A percentile compares a stretch with the other conserved stretches of the same genome.
Conservation (phyloP, 2,888 invertebrate species). For the Aricia artaxerxes region DNA sequence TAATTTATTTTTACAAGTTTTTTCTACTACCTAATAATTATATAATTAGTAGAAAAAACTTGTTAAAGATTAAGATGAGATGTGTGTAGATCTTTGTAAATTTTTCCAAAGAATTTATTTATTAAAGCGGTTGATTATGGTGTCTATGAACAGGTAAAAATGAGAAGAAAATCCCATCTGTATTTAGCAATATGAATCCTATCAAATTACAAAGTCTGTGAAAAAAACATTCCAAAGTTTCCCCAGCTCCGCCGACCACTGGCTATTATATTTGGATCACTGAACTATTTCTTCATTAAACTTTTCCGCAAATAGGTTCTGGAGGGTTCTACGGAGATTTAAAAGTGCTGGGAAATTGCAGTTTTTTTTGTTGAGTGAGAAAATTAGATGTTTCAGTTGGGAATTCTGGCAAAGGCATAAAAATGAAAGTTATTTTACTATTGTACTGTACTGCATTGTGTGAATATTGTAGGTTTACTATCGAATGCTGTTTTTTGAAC, state of each 20-base stretch:
- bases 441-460: too few species aligned
- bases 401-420: not conserved
- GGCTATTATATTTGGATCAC: slow-evolving; percentile 24
- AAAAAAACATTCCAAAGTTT: not conserved
- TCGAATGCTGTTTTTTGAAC: too few species aligned
- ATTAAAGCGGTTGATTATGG: too few species aligned
- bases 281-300: slow-evolving; percentile 23
- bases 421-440: not conserved
- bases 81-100: too few species aligned
- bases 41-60: too few species aligned
- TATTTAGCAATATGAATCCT: not conserved
- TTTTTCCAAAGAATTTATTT: too few species aligned
- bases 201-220: not conserved
- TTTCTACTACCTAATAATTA: too few species aligned
- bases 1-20: too few species aligned
- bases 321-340: not conserved
- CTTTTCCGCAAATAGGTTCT: slow-evolving; percentile 17
- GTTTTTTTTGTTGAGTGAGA: not conserved
- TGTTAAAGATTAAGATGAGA: too few species aligned
- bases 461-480: too few species aligned
- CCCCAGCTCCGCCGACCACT: not conserved
- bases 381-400: not conserved
- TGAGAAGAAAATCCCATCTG: too few species aligned
- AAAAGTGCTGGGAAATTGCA: not conserved
- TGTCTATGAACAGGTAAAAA: too few species aligned